Conservation (phyloP, 2,113 vertebrate genomes). For the Catharus minimus region DNA sequence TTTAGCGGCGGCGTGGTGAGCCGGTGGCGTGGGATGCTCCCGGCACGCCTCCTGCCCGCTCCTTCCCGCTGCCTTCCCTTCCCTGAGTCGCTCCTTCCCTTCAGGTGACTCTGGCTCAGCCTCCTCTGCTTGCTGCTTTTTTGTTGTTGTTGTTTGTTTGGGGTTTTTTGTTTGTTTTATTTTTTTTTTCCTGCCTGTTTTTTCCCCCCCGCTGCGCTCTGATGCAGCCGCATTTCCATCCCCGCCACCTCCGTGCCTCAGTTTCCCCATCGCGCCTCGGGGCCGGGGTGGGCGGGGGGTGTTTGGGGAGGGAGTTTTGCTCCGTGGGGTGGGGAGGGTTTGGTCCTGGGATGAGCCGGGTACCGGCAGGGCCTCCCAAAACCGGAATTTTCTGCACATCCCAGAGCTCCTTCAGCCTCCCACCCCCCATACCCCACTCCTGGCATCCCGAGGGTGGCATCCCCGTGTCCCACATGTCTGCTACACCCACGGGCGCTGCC, state of each 20-base stretch:
- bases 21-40: constrained; percentile 29
- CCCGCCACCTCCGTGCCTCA: not conserved
- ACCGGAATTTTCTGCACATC: not conserved
- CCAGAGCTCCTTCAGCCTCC: fast-evolving
- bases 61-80: not conserved
- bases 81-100: not conserved
- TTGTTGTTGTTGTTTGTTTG: too few relatives aligned
- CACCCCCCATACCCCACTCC: fast-evolving
- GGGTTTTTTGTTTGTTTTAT: too few relatives aligned
- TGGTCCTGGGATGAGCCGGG: not conserved
- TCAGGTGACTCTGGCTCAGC: not conserved
- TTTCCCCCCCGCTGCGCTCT: not conserved
- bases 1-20: constrained; percentile 27
- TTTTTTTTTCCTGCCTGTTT: not conserved
- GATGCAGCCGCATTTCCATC: not conserved
- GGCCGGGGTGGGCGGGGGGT: not conserved
- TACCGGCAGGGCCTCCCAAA: not conserved
- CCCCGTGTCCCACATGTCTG: not conserved
- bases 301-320: not conserved
- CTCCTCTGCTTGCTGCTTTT: not conserved
- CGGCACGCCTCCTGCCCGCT: constrained; percentile 16
- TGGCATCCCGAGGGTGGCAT: not conserved
- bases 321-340: not conserved
- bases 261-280: not conserved
- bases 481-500: not conserved